phyloP scores from a whole-genome alignment of 2,797 vertebrate genomes.

The Lophius americanus region DNA sequence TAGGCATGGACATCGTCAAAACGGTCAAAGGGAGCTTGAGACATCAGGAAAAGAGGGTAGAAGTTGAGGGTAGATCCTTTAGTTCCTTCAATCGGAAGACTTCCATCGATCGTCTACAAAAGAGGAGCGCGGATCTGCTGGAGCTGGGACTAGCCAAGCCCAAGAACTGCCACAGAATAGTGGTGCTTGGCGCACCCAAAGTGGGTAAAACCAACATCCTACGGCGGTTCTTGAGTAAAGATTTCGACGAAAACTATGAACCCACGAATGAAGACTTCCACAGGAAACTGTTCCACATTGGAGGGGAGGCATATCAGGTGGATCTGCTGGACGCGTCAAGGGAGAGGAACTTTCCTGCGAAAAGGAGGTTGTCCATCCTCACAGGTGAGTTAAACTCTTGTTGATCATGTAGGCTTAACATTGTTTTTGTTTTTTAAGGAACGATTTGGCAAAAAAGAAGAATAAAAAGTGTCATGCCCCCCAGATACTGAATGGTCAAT shows the following conservation, averaged over 20 bases:
- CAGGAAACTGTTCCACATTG: conserved; percentile 81
- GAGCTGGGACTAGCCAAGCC: conserved; percentile 66
- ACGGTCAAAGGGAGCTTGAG: conserved; percentile 68
- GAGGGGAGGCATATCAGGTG: conserved; percentile 77
- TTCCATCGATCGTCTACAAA: conserved; percentile 52
- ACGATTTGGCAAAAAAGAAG: no score
- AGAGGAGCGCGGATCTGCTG: conserved; percentile 59
- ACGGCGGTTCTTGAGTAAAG: conserved; percentile 71
- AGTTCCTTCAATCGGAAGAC: conserved; percentile 56
- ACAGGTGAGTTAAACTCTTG: conserved; percentile 70
- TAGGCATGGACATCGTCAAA: conserved; percentile 70
- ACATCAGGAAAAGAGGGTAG: conserved; percentile 51
- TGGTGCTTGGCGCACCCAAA: conserved; percentile 79
- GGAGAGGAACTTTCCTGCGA: conserved; percentile 81
- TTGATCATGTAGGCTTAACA: no score
- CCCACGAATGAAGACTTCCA: conserved; percentile 81
- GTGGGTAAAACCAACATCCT: conserved; percentile 82
- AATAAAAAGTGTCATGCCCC: no score
- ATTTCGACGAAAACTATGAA: conserved; percentile 77
- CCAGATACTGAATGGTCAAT: no score
- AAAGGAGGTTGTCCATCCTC: conserved; percentile 80
- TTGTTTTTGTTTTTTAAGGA: no score
- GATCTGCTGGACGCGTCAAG: conserved; percentile 80
- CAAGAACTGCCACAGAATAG: conserved; percentile 77
- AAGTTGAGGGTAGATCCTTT: conserved; percentile 48